Evolutionary conservation across 2,113 vertebrate genomes (phyloP), one percentile per base, ranked within the genome.

Genomic region (Parotia lawesii): DNA sequence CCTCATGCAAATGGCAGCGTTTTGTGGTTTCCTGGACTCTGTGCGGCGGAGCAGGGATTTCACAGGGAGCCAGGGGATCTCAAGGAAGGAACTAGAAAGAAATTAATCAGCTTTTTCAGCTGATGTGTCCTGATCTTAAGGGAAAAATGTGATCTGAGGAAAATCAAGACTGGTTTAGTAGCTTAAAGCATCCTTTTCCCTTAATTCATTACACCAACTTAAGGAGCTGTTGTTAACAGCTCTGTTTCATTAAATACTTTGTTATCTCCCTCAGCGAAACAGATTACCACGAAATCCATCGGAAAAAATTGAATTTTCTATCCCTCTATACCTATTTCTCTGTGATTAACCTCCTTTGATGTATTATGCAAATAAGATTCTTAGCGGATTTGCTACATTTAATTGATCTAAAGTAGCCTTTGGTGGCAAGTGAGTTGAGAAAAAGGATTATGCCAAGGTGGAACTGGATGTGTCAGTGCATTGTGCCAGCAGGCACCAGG

Each of bases 301-400:
- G 38, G 50, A 29, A 81, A 85, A 76, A 67, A 82, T 10, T 3
- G 37, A 73, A 37, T 86, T 94, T 92, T 56, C 27, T 37, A 33
- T 74, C 75, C 75, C 87, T 76, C 72, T 44, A 1, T 27, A 81
- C 88, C 88, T 86, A 60, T 67, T 88, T 58, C 72, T 65, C 37
- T 16, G 47, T 5, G 90, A 83, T 96, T 95, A 96, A 84, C 95
- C 85, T 91, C 62, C 87, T 88, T 33, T 73, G 79, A 70, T 64
- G 90, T 22, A 64, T 89, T 93, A 92, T 89, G 86, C 85, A 85
- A 93, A 92, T 66, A 23, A 86, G 76, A 65, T 56, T 71, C 92
- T 89, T 58, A 71, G 8, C 0, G 76, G 90, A 77, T 88, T 93
- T 91, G 33, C 56, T 29, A 10, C 64, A 3, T 92, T 92, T 80